A percentile compares a stretch with the other conserved stretches of the same genome.
phyloP scores from a whole-genome alignment of 2,113 vertebrate genomes.

The Melospiza melodia region DNA sequence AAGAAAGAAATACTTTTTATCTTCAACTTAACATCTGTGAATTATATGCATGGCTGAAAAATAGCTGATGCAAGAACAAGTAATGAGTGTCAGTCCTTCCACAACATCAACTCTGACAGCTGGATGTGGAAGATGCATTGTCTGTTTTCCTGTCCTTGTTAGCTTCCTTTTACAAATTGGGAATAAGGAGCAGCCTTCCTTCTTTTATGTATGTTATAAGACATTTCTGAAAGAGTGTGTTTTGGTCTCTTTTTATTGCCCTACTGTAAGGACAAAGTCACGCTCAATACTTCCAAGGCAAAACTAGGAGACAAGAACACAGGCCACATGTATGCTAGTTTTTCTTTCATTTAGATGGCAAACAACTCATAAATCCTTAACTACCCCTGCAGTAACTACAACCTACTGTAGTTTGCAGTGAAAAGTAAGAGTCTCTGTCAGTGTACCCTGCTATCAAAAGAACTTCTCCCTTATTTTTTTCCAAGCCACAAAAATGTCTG shows the following conservation, averaged over 20 bases:
- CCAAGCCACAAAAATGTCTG: neutral
- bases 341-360: neutral
- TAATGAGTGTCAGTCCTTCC: neutral
- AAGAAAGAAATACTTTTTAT: neutral
- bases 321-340: neutral
- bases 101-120: neutral
- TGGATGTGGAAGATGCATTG: neutral
- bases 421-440: neutral
- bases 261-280: neutral
- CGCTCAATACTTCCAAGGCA: neutral
- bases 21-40: neutral
- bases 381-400: neutral
- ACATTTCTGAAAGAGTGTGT: neutral
- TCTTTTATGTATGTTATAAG: neutral
- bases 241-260: neutral
- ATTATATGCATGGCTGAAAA: neutral
- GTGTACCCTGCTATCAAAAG: neutral
- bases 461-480: neutral
- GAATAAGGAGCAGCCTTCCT: neutral
- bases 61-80: neutral
- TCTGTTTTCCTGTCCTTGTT: slow-evolving; percentile 7
- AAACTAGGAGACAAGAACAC: neutral
- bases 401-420: neutral
- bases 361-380: neutral
- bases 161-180: slow-evolving; percentile 34